Percentiles rank a stretch among this genome's conserved stretches.
Conservation (phyloP, 2,888 invertebrate species). For the Thereva unica region DNA sequence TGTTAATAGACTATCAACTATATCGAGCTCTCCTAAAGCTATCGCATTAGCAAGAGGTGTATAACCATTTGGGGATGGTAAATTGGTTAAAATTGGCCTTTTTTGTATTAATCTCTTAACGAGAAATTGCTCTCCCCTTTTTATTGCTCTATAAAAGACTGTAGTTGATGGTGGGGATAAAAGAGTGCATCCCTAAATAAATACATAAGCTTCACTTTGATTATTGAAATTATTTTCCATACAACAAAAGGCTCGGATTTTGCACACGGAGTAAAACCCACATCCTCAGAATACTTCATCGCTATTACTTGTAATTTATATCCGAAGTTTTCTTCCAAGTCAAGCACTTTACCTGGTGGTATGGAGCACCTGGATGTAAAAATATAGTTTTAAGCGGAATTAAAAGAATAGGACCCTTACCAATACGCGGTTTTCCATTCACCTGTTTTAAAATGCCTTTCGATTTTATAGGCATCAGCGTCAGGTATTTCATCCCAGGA, state of each 20-base stretch:
- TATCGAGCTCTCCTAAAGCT: conserved; percentile 51
- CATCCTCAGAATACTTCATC: conserved; percentile 44
- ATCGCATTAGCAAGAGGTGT: conserved; percentile 56
- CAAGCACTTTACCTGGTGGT: conserved; percentile 45
- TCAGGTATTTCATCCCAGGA: conserved; percentile 49
- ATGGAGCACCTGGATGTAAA: conserved; percentile 32
- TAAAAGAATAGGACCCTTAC: conserved; percentile 43
- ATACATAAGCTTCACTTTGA: conserved; percentile 15
- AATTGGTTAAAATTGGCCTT: conserved; percentile 51
- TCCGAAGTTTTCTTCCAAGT: conserved; percentile 55
- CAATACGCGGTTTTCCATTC: conserved; percentile 54
- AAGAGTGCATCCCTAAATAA: conserved; percentile 50
- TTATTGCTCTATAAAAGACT: conserved; percentile 53
- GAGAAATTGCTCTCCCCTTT: conserved; percentile 54
- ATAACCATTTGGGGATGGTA: conserved; percentile 54
- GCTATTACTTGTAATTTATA: conserved; percentile 52
- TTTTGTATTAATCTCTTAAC: conserved; percentile 53
- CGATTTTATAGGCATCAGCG: conserved; percentile 53
- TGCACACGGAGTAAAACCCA: conserved; percentile 46
- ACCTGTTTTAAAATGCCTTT: conserved; percentile 49
- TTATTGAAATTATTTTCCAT: conserved; percentile 34
- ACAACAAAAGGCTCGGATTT: conserved; percentile 52
- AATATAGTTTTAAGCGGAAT: conserved; percentile 26
- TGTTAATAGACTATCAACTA: conserved; percentile 53
- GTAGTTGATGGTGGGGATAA: conserved; percentile 51